Evolutionary conservation across 1,140 invertebrate species (phyloP), one percentile per base, ranked within the genome.

Genomic region (Macrocentrus cingulum): DNA sequence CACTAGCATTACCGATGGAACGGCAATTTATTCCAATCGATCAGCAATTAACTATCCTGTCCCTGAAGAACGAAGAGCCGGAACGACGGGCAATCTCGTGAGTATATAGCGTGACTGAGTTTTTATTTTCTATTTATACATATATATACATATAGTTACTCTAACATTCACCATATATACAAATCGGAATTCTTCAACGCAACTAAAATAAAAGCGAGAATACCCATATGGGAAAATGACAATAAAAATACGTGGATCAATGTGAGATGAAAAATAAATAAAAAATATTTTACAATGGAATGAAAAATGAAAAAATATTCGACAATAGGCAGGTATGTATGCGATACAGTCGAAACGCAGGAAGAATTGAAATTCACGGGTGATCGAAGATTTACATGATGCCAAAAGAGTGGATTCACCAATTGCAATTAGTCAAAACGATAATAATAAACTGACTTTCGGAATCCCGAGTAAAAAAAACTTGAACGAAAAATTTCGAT

Each of bases 1-100:
- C 70, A 63, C 64, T 63, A 60, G 63, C 62, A 73, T 71, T 71
- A 69, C 65, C 64, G 55, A 52, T 62, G 61, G 62, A 65, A 59
- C 59, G 55, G 62, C 68, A 65, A 71, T 71, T 72, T 67, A 70
- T 72, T 66, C 66, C 63, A 62, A 72, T 68, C 64, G 70, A 69
- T 71, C 64, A 49, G 60, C 50, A 65, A 70, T 70, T 64, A 67
- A 67, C 64, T 32, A 61, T 45, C 65, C 22, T 19, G 62, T 66
- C 50, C 59, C 52, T 52, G 61, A 56, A 42, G 55, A 62, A 52
- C 42, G 44, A 53, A 52, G 44, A 46, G 50, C 32, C 25, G 32
- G 42, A 44, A 56, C 54, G 48, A 34, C 42, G 48, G 48, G 29
- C 23, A 45, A 56, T 56, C 54, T 56, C 54, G 54, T 20, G 54